Percentiles rank a stretch among this genome's conserved stretches.
Conservation (phyloP, 1,140 invertebrate species). For the Aethina tumida region DNA sequence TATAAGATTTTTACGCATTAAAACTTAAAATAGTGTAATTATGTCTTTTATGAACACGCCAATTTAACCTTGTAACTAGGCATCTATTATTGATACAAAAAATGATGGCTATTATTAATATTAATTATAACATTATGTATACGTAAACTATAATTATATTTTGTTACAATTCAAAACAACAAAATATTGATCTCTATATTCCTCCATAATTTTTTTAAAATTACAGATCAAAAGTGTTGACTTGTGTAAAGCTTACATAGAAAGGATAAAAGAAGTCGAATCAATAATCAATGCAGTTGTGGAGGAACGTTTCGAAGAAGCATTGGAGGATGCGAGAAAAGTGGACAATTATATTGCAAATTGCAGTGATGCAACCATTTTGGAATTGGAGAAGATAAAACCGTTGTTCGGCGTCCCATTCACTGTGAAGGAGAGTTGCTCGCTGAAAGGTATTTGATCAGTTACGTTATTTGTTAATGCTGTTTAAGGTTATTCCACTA, state of each 20-base stretch:
- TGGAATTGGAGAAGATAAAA: slow-evolving; percentile 40
- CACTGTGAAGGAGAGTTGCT: slow-evolving; percentile 55
- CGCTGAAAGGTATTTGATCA: slow-evolving; percentile 19
- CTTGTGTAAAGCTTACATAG: slow-evolving; percentile 55
- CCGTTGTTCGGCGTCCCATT: slow-evolving; percentile 67
- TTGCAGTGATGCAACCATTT: slow-evolving; percentile 35
- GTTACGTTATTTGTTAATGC: no score
- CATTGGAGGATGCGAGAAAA: slow-evolving; percentile 44
- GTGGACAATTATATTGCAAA: slow-evolving; percentile 36
- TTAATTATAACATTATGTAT: background rate
- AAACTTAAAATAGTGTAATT: no score
- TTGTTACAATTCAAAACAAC: background rate
- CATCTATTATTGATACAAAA: background rate
- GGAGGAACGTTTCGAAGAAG: slow-evolving; percentile 56
- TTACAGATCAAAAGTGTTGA: slow-evolving; percentile 48
- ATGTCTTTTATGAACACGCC: background rate
- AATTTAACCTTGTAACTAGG: background rate
- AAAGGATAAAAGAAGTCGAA: slow-evolving; percentile 60
- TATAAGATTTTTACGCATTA: no score
- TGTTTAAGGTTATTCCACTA: no score
- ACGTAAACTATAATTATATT: background rate
- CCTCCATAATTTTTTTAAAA: slow-evolving; percentile 2
- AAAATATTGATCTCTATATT: background rate
- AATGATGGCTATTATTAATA: background rate
- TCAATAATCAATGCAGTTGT: slow-evolving; percentile 63